Evolutionary conservation across 2,888 invertebrate species (phyloP).

Genomic region (Mesorhabditis belari): DNA sequence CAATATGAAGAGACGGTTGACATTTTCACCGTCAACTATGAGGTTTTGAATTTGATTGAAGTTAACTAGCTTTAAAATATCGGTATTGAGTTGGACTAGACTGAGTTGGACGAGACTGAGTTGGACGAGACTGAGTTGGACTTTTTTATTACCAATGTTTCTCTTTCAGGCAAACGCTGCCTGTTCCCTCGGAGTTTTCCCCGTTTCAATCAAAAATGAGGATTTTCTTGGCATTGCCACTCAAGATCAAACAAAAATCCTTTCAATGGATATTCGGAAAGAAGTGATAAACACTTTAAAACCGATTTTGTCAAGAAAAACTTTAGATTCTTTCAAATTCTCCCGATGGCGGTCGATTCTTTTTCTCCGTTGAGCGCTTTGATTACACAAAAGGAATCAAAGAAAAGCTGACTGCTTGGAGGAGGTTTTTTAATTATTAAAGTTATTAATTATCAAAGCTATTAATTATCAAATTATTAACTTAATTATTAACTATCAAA

Average conservation of each 20-base stretch:
- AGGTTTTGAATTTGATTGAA: too few relatives aligned
- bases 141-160: background rate
- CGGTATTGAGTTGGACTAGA: too few relatives aligned
- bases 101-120: too few relatives aligned
- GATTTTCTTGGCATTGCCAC: slow-evolving; percentile 37
- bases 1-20: slow-evolving; percentile 35
- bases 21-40: slow-evolving; percentile 30
- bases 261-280: slow-evolving; percentile 27
- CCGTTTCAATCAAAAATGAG: slow-evolving; percentile 47
- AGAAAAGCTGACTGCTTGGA: slow-evolving; percentile 36
- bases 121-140: too few relatives aligned
- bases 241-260: slow-evolving; percentile 24
- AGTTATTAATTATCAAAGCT: too few relatives aligned
- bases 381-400: slow-evolving; percentile 47
- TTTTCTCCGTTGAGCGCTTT: slow-evolving; percentile 46
- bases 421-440: slow-evolving; percentile 1
- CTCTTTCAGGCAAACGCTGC: slow-evolving; percentile 31
- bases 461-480: too few relatives aligned
- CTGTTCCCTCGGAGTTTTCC: slow-evolving; percentile 45
- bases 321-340: slow-evolving; percentile 22
- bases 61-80: too few relatives aligned
- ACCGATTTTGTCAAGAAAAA: background rate
- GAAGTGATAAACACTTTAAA: slow-evolving; percentile 10
- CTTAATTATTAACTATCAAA: too few relatives aligned
- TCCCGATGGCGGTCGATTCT: slow-evolving; percentile 28